Conservation (phyloP, 2,797 vertebrate species). For the Liasis olivaceus region DNA sequence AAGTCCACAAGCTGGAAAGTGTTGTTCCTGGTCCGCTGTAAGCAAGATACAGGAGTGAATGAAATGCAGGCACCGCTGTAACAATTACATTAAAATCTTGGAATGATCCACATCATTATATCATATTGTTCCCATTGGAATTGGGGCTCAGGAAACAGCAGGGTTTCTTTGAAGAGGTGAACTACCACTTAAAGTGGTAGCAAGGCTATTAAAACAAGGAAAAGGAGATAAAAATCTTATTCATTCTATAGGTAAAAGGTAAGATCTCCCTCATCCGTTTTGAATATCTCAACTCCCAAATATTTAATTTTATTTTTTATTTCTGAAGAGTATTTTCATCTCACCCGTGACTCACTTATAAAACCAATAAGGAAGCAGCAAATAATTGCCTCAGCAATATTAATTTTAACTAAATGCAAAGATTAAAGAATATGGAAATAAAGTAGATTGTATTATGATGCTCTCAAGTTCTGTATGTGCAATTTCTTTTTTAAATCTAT, state of each 20-base stretch:
- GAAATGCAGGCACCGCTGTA: background rate
- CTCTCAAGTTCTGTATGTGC: accelerated
- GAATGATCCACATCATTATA: background rate
- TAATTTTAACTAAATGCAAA: background rate
- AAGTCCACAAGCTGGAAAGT: accelerated
- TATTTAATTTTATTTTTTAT: background rate
- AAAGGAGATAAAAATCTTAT: background rate
- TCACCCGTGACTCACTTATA: background rate
- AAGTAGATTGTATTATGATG: background rate
- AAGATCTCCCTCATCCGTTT: background rate
- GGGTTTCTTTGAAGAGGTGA: background rate
- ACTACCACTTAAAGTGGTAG: background rate
- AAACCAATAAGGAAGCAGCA: background rate
- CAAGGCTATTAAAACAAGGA: background rate
- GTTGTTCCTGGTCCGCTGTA: background rate
- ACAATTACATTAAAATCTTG: background rate
- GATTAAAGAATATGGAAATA: background rate
- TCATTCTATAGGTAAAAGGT: background rate
- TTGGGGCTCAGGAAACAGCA: background rate
- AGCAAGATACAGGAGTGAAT: background rate
- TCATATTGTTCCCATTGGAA: background rate
- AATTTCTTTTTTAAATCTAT: conserved; percentile 21
- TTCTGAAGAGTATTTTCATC: background rate
- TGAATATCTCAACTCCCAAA: background rate
- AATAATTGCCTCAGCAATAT: background rate